Evolutionary conservation across 2,797 vertebrate species (phyloP), one percentile per base, ranked within the genome.

Genomic region (Prionace glauca): DNA sequence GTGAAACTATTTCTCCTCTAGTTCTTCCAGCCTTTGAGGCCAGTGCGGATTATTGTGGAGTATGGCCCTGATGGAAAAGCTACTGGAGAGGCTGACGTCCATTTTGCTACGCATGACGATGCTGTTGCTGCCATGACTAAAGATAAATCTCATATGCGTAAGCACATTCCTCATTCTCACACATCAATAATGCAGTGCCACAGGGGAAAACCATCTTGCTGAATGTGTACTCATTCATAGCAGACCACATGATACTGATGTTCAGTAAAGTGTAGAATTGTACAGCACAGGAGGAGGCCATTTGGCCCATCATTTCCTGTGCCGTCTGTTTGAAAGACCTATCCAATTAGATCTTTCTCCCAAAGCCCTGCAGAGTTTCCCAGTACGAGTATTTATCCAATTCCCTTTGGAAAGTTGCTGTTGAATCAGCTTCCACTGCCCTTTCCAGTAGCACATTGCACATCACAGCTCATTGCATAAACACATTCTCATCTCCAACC

Each of bases 21-120:
- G 99, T 99, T 99, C 96, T 99, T 99, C 95, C 97, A 97, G 95
- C 99, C 99, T 0, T 96, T 99, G 92, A 97, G 96, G 72, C 97
- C 98, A 87, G 97, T 97, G 0, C 98, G 97, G 96, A 97, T 99
- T 96, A 97, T 97, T 95, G 97, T 99, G 10, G 98, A 99, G 95
- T 98, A 97, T 24, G 97, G 98, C 22, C 97, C 98, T 0, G 95
- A 97, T 0, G 99, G 99, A 50, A 97, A 96, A 45, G 97, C 97
- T 79, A 98, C 96, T 0, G 99, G 99, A 1, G 98, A 98, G 96
- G 99, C 98, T 0, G 98, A 98, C 0, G 98, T 99, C 95, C 98
- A 98, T 97, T 99, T 99, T 1, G 71, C 96, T 9, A 97, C 97
- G 92, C 98, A 98, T 0, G 95, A 97, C 95, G 99, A 99, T 0